Percentiles rank a stretch among this genome's conserved stretches.
Evolutionary conservation across 2,888 invertebrate species (phyloP).

Genomic region (Patella depressa): DNA sequence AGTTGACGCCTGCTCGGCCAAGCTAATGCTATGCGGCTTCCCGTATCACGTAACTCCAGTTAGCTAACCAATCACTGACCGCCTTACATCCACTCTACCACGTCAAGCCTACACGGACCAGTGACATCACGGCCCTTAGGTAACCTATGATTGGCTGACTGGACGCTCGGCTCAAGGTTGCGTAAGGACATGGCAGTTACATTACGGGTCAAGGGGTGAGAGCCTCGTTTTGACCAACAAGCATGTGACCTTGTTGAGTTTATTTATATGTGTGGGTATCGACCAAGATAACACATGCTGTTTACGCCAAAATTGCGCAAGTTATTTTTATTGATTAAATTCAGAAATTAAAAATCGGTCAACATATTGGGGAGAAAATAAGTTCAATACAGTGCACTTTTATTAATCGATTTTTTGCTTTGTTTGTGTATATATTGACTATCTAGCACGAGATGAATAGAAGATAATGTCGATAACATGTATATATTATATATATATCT

Average conservation of each 20-base stretch:
- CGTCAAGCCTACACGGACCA: constrained; percentile 32
- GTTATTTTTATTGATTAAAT: too few relatives aligned
- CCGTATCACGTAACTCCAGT: constrained; percentile 55
- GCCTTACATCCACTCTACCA: constrained; percentile 35
- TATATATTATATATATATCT: too few relatives aligned
- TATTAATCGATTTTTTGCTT: too few relatives aligned
- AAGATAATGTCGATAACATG: too few relatives aligned
- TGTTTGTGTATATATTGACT: too few relatives aligned
- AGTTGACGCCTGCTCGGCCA: constrained; percentile 27
- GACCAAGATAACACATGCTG: too few relatives aligned
- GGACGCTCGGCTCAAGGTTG: constrained; percentile 44
- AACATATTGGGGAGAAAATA: too few relatives aligned
- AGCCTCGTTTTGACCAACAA: constrained; percentile 39
- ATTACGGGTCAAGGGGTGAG: constrained; percentile 40
- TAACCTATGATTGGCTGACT: constrained; percentile 40
- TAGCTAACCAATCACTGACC: constrained; percentile 54
- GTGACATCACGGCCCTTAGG: constrained; percentile 22
- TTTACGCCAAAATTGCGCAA: too few relatives aligned
- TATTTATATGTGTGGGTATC: background rate
- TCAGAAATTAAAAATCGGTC: too few relatives aligned
- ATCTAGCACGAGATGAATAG: too few relatives aligned
- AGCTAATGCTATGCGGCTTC: constrained; percentile 28
- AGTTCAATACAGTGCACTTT: too few relatives aligned
- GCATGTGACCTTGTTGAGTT: constrained; percentile 24
- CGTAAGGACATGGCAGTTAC: constrained; percentile 46